A percentile compares a stretch with the other conserved stretches of the same genome.
Conservation (phyloP, 2,797 vertebrate species). For the Centropyge bicolor region DNA sequence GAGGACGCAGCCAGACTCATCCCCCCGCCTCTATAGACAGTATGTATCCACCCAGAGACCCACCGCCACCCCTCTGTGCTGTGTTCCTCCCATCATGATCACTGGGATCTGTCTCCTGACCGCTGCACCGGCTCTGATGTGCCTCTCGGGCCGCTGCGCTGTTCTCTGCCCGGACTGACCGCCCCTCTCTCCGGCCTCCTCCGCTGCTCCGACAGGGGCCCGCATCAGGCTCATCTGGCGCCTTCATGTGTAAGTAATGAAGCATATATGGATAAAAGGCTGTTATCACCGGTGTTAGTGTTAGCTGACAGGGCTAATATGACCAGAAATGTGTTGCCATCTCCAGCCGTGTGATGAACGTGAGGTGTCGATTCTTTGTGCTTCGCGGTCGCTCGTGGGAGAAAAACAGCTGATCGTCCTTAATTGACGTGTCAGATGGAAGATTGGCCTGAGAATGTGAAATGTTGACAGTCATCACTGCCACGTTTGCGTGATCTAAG, state of each 20-base stretch:
- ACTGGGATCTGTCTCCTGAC: neutral
- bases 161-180: neutral
- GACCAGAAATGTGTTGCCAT: neutral
- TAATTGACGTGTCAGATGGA: too few species aligned
- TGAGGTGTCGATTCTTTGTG: constrained; percentile 6
- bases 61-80: neutral
- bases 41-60: too few species aligned
- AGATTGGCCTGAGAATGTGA: too few species aligned
- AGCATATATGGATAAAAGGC: neutral
- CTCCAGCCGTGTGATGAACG: too few species aligned
- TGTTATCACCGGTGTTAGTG: neutral
- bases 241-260: constrained; percentile 33
- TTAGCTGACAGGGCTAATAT: neutral
- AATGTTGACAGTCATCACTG: too few species aligned
- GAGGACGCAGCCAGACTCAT: neutral
- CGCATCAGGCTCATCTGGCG: neutral
- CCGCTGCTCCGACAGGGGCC: neutral
- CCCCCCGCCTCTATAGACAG: too few species aligned
- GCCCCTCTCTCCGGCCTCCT: neutral
- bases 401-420: too few species aligned
- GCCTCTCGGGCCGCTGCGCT: neutral
- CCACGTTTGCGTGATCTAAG: too few species aligned
- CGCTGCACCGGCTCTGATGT: neutral
- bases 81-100: neutral
- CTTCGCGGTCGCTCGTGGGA: too few species aligned